Conservation (phyloP, 2,113 vertebrate genomes). For the Oryzias curvinotus region DNA sequence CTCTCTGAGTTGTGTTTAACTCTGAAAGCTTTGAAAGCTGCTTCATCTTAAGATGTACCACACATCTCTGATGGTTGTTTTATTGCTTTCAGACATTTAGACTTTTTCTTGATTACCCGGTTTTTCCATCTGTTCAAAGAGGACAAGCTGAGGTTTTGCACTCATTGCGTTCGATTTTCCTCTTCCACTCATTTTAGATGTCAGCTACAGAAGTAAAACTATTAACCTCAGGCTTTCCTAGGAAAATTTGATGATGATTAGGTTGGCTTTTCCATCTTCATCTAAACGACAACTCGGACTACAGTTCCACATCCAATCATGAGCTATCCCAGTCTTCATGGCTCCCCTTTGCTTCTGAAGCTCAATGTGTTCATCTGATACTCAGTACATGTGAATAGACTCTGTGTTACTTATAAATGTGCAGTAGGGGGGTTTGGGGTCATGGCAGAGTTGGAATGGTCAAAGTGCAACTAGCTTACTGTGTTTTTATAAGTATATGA, state of each 20-base stretch:
- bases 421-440: slow-evolving; percentile 4
- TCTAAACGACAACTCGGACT: slow-evolving; percentile 2
- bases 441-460: background rate
- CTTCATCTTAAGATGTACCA: slow-evolving; percentile 5
- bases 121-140: slow-evolving; percentile 28
- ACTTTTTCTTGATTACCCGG: slow-evolving; percentile 16
- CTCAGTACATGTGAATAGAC: background rate
- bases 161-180: slow-evolving; percentile 10
- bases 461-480: too few species aligned
- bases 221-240: slow-evolving; percentile 30
- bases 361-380: slow-evolving; percentile 24
- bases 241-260: slow-evolving; percentile 59
- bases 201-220: slow-evolving; percentile 40
- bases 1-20: slow-evolving; percentile 18
- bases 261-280: slow-evolving; percentile 26
- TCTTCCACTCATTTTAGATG: slow-evolving; percentile 25
- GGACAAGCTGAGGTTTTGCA: slow-evolving; percentile 24
- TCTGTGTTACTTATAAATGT: background rate
- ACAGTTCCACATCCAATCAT: slow-evolving; percentile 10
- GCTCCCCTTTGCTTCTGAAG: slow-evolving; percentile 4
- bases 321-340: slow-evolving; percentile 1
- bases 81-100: slow-evolving; percentile 26
- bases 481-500: too few species aligned
- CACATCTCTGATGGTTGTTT: slow-evolving; percentile 12
- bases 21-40: slow-evolving; percentile 25